Evolutionary conservation across 2,888 invertebrate genomes (phyloP).

Genomic region (Morinoia aosen): DNA sequence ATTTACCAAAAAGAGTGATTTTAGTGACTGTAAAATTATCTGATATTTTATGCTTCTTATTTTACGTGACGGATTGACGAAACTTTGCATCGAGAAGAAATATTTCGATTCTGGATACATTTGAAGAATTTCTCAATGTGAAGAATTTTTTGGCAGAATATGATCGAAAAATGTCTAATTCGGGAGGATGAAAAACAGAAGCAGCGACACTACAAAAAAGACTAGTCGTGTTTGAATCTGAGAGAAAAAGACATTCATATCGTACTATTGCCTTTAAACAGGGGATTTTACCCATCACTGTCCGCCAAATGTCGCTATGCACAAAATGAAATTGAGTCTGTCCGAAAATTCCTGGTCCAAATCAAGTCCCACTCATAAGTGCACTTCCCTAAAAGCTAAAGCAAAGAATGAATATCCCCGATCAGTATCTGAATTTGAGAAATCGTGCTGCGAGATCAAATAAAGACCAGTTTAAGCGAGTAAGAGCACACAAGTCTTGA

Average conservation of each 20-base stretch:
- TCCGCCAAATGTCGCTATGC: not conserved
- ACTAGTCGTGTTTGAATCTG: not conserved
- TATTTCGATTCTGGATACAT: not conserved
- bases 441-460: not conserved
- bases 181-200: not conserved
- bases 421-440: too few species aligned
- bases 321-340: not conserved
- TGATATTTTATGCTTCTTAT: not conserved
- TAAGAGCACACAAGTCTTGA: not conserved
- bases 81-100: not conserved
- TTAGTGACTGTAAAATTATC: not conserved
- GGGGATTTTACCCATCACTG: not conserved
- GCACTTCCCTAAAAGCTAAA: not conserved
- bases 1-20: not conserved
- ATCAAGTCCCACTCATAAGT: not conserved
- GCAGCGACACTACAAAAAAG: not conserved
- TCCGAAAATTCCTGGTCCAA: not conserved
- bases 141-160: too few species aligned
- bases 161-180: not conserved
- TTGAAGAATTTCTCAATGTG: too few species aligned
- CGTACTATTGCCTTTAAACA: not conserved
- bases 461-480: not conserved
- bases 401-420: not conserved
- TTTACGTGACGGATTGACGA: not conserved
- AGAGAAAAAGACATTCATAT: not conserved